phyloP scores from a whole-genome alignment of 2,888 invertebrate species.

The Byasa hedistus region DNA sequence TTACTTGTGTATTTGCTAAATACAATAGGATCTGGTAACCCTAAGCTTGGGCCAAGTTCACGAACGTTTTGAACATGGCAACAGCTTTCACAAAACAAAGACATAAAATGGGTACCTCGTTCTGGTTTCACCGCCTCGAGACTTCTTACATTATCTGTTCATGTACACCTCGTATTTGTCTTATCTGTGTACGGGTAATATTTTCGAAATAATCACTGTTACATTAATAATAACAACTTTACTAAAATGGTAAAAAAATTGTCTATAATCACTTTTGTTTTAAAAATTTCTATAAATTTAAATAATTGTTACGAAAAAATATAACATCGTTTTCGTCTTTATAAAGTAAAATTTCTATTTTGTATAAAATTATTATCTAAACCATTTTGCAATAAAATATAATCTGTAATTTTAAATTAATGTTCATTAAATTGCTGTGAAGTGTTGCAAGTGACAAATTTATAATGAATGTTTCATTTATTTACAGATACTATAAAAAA shows the following conservation, averaged over 20 bases:
- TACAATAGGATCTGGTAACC: neutral
- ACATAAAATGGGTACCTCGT: conserved; percentile 17
- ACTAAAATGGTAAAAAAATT: no score
- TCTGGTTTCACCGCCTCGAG: conserved; percentile 18
- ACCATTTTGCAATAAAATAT: no score
- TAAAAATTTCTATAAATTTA: no score
- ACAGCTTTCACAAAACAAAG: conserved; percentile 28
- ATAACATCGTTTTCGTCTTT: no score
- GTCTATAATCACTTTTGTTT: neutral
- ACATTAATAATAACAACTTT: neutral
- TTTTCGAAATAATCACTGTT: neutral
- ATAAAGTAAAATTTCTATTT: no score
- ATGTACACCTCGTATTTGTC: neutral
- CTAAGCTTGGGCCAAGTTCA: conserved; percentile 13
- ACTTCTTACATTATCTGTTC: conserved; percentile 17
- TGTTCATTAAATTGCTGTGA: neutral
- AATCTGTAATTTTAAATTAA: neutral
- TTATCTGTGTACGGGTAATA: neutral
- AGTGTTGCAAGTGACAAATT: neutral
- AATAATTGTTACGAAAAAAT: no score
- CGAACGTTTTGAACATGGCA: conserved; percentile 9
- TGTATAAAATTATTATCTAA: no score
- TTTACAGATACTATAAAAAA: neutral
- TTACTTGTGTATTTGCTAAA: neutral
- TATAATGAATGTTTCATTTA: neutral